Evolutionary conservation across 2,888 invertebrate species (phyloP).

Genomic region (Prosapia bicincta): DNA sequence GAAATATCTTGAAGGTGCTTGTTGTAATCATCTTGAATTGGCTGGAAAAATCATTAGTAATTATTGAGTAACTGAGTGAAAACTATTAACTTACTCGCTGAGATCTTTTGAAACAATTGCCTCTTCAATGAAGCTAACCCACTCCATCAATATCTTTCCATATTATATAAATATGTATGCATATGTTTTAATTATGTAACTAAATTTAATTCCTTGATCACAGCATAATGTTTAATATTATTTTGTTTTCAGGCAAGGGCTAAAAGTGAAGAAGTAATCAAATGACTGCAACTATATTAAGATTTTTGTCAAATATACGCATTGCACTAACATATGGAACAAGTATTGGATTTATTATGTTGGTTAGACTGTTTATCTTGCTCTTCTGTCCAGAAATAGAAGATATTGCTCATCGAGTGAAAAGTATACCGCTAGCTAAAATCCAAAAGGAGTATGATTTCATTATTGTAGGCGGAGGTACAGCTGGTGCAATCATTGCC

Average conservation of each 20-base stretch:
- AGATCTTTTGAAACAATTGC: no score
- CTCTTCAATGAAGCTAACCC: no score
- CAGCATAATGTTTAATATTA: no score
- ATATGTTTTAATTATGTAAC: no score
- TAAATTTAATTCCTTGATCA: no score
- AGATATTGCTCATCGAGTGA: slow-evolving; percentile 63
- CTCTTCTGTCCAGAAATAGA: slow-evolving; percentile 67
- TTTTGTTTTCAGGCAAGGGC: neutral
- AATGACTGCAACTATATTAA: neutral
- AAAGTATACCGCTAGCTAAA: slow-evolving; percentile 52
- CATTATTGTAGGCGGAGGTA: slow-evolving; percentile 76
- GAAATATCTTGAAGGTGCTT: no score
- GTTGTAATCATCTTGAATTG: no score
- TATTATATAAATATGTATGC: no score
- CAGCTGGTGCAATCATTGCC: slow-evolving; percentile 77
- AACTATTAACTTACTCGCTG: no score
- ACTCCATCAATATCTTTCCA: no score
- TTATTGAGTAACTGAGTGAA: no score
- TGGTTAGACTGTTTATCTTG: slow-evolving; percentile 61
- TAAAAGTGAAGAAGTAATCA: neutral
- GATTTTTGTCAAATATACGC: slow-evolving; percentile 42
- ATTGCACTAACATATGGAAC: slow-evolving; percentile 64
- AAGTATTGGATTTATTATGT: slow-evolving; percentile 59
- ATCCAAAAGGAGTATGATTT: slow-evolving; percentile 71
- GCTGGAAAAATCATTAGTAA: no score